phyloP scores from a whole-genome alignment of 2,113 vertebrate species.

The Heterocephalus glaber region DNA sequence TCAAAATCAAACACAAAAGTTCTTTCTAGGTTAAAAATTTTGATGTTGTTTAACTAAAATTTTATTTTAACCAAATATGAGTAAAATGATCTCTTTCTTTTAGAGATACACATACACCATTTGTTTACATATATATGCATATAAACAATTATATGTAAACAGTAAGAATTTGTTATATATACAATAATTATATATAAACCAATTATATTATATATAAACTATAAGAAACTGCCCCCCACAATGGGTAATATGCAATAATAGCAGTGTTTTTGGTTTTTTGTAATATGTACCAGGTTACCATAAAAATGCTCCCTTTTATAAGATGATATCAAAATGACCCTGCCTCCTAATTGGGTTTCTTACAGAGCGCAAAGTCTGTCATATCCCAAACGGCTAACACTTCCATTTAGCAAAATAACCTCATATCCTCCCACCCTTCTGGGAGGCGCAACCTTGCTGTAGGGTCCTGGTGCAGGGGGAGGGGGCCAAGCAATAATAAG shows the following conservation, averaged over 20 bases:
- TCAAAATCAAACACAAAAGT: neutral
- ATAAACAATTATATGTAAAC: neutral
- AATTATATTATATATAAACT: neutral
- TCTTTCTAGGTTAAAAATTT: neutral
- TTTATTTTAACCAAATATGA: neutral
- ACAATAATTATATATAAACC: neutral
- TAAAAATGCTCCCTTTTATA: conserved; percentile 20
- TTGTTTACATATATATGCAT: neutral
- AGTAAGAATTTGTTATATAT: neutral
- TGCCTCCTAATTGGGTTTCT: conserved; percentile 30
- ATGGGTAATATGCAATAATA: neutral
- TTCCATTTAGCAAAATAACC: conserved; percentile 6
- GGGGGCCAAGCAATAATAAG: neutral
- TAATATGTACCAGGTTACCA: neutral
- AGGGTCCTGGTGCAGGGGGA: neutral
- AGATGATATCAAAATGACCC: conserved; percentile 35
- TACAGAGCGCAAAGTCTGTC: neutral
- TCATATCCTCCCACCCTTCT: neutral
- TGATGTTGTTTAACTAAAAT: neutral
- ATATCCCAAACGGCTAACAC: conserved; percentile 1
- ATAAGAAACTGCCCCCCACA: neutral
- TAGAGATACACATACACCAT: neutral
- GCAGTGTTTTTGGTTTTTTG: neutral
- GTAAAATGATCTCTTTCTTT: neutral
- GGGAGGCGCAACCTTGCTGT: conserved; percentile 46